phyloP scores from a whole-genome alignment of 2,888 invertebrate species.

The Brachyopa scutellaris region DNA sequence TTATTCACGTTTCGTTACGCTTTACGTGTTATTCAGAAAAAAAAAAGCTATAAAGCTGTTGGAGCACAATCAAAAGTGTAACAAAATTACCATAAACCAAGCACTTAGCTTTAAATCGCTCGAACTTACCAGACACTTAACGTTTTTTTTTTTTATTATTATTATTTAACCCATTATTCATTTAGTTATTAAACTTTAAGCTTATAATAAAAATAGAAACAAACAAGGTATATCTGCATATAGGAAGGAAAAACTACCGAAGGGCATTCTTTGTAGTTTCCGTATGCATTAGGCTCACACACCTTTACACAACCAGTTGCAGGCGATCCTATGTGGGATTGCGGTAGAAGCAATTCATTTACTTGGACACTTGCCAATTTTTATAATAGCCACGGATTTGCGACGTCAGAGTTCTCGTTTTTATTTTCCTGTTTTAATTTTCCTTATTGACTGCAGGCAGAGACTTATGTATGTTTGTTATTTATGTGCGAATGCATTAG shows the following conservation, averaged over 20 bases:
- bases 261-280: conserved; percentile 42
- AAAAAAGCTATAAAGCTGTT: too few species aligned
- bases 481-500: conserved; percentile 47
- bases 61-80: too few species aligned
- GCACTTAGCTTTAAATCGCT: too few species aligned
- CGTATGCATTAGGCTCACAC: conserved; percentile 1
- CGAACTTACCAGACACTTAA: too few species aligned
- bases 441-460: conserved; percentile 38
- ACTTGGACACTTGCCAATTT: conserved; percentile 39
- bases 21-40: too few species aligned
- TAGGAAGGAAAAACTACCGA: not conserved
- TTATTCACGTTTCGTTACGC: too few species aligned
- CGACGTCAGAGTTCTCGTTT: conserved; percentile 16
- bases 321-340: not conserved
- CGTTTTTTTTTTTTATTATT: too few species aligned
- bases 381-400: conserved; percentile 26
- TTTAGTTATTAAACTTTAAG: too few species aligned
- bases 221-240: too few species aligned
- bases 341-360: conserved; percentile 11
- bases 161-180: too few species aligned
- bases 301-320: not conserved
- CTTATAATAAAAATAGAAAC: too few species aligned
- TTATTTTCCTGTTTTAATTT: not conserved
- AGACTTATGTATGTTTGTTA: conserved; percentile 31
- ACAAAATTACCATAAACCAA: too few species aligned